A percentile compares a stretch with the other conserved stretches of the same genome.
Evolutionary conservation across 2,888 invertebrate species (phyloP).

Genomic region (Allygus modestus): DNA sequence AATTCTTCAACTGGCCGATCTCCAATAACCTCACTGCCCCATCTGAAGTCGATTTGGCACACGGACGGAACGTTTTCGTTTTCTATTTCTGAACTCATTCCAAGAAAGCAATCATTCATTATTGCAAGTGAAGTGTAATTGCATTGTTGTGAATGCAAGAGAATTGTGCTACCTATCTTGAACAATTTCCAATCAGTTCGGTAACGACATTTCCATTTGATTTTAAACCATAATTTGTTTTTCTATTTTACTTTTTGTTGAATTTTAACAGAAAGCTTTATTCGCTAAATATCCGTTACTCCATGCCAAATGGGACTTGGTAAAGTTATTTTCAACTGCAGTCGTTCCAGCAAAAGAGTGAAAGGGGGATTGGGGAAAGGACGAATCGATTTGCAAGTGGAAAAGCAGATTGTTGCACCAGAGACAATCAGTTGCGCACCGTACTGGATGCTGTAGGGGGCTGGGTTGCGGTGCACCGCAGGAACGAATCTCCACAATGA

Average conservation of each 20-base stretch:
- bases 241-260: too few species aligned
- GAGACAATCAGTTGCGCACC: background rate
- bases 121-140: conserved; percentile 28
- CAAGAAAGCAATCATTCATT: conserved; percentile 50
- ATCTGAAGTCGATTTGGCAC: conserved; percentile 32
- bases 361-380: background rate
- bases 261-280: too few species aligned
- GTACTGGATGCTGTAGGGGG: background rate
- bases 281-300: too few species aligned
- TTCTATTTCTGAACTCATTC: conserved; percentile 50
- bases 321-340: too few species aligned
- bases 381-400: background rate
- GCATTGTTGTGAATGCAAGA: conserved; percentile 8
- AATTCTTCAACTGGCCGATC: background rate
- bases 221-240: background rate
- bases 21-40: background rate
- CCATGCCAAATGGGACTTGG: too few species aligned
- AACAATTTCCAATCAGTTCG: background rate
- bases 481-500: background rate
- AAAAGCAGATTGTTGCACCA: background rate
- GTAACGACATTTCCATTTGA: background rate
- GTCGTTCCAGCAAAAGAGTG: background rate
- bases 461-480: background rate
- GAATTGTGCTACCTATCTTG: background rate
- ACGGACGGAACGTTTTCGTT: background rate